Base-by-base conservation (phyloP, 1,140 invertebrate genomes). In the Coelopa frigida region DNA sequence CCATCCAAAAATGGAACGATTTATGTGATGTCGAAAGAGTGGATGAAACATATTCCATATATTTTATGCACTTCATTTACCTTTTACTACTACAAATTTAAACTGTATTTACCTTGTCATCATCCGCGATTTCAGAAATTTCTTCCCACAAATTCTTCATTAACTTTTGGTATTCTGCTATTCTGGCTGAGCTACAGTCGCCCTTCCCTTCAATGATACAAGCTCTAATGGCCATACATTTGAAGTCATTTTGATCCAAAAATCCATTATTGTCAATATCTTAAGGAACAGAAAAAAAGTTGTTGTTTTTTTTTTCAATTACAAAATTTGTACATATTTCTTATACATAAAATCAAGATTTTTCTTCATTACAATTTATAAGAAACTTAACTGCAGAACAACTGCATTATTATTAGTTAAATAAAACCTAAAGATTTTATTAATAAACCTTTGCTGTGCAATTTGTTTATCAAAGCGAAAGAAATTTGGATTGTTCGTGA, bases 251-350 rank as follows among this genome's bases (percentile, higher is more conserved):
- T 51, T 85, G 77, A 52, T 88, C 85, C 54, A 89, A 64, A 58
- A 80, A 82, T 20, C 85, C 86, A 66, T 89, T 88, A 70, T 83
- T 85, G 67, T 89, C 86, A 51, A 86, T 84, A 73, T 89, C 86
- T 89, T 62, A 22, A 70, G 70, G 47, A 32, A 49, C 38, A 33
- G 48, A 47, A 22, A 48, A 8, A 37, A n/a, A 48, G 15, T 4
- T 23, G 15, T 38, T 15, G 24, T 22, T 38, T 38, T 22, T 12
- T 38, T 38, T 37, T 10, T 21, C 18, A 17, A 11, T 12, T 38
- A 21, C 20, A 38, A 37, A 21, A n/a, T 1, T 22, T 3, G 24
- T 22, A 38, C 24, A 14, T 22, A 8, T 38, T 20, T 22, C 20
- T 38, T 20, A 6, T 38, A 15, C 3, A 22, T 1, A 20, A 12